Evolutionary conservation across 2,113 vertebrate species (phyloP).

Genomic region (Megaptera novaeangliae): DNA sequence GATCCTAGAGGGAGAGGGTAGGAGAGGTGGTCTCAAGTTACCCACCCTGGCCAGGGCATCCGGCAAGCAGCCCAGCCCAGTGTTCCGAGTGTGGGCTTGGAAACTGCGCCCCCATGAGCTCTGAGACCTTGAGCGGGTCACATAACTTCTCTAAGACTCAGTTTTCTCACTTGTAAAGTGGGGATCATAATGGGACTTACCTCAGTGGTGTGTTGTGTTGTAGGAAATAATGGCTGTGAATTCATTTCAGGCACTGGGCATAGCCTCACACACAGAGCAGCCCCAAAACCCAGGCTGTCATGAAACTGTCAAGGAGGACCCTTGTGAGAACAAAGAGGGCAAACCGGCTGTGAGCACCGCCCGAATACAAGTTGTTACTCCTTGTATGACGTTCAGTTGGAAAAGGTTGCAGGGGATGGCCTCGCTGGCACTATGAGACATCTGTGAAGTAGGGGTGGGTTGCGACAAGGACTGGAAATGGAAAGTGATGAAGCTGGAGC

Average conservation of each 20-base stretch:
- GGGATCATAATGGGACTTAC: slow-evolving; percentile 64
- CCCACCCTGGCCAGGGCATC: not conserved
- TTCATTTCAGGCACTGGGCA: not conserved
- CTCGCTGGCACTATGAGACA: not conserved
- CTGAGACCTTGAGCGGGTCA: not conserved
- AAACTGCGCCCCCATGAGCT: not conserved
- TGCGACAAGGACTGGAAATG: not conserved
- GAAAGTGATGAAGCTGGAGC: not conserved
- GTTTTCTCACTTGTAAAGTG: not conserved
- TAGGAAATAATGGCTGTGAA: slow-evolving; percentile 24
- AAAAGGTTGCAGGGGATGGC: not conserved
- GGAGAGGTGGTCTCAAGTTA: not conserved
- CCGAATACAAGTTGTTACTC: not conserved
- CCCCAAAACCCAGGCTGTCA: not conserved
- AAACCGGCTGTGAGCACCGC: not conserved
- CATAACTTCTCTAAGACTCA: not conserved
- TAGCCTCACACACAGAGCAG: not conserved
- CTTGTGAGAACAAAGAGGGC: not conserved
- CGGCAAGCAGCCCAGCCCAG: not conserved
- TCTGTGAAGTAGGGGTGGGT: not conserved
- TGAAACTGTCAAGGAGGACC: not conserved
- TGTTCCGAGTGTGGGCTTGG: not conserved
- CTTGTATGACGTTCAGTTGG: not conserved
- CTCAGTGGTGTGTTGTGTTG: slow-evolving; percentile 33
- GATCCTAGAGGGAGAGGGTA: not conserved